Conservation (phyloP, 1,140 invertebrate genomes). For the Thrips palmi region DNA sequence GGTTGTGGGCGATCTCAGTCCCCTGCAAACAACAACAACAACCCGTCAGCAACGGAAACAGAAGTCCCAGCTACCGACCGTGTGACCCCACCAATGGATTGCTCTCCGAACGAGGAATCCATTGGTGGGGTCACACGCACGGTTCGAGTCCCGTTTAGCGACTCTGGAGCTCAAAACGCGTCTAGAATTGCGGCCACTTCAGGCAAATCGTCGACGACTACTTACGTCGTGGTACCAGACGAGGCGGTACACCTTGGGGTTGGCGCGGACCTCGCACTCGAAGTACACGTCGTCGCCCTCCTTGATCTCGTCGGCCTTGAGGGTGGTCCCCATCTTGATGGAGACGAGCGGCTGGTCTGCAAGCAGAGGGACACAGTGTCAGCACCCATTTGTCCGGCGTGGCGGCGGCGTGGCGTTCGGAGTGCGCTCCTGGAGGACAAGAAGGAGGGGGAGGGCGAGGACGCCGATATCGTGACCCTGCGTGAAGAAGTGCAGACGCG, state of each 20-base stretch:
- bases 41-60: neutral
- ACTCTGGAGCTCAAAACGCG: no score
- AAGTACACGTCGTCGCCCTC: constrained; percentile 88
- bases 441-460: neutral
- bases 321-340: constrained; percentile 61
- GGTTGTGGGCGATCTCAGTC: constrained; percentile 54
- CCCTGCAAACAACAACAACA: constrained; percentile 28
- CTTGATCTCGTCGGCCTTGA: constrained; percentile 72
- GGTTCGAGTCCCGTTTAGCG: no score
- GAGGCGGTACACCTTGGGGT: constrained; percentile 64
- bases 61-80: no score
- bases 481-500: no score
- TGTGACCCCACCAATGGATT: no score
- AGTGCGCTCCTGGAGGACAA: constrained; percentile 13
- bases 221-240: constrained; percentile 76
- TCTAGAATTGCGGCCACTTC: no score
- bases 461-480: neutral
- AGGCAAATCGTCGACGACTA: constrained; percentile 16
- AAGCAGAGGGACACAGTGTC: constrained; percentile 23
- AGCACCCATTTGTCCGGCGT: no score
- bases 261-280: constrained; percentile 70
- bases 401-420: constrained; percentile 22
- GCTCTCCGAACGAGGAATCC: no score
- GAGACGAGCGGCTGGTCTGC: constrained; percentile 70
- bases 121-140: no score